Conservation (phyloP, 2,113 vertebrate species). For the Sinocyclocheilus grahami region DNA sequence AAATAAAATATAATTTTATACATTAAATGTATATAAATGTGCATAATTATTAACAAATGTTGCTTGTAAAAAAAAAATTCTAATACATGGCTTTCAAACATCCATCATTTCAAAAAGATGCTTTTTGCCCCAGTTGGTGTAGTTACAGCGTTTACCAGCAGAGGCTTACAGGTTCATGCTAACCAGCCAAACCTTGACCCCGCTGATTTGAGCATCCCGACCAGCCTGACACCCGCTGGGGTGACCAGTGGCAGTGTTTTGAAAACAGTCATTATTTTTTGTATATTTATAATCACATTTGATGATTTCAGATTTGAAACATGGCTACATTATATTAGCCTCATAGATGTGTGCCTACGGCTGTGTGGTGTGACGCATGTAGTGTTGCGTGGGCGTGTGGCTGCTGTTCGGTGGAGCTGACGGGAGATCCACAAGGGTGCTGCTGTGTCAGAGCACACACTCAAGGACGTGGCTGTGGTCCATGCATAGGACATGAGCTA, state of each 20-base stretch:
- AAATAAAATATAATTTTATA: too few relatives aligned
- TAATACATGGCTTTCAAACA: not conserved
- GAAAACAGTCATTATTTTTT: not conserved
- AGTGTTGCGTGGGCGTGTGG: constrained; percentile 15
- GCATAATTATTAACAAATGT: not conserved
- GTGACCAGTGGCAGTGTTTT: not conserved
- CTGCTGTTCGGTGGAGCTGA: not conserved
- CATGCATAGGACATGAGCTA: constrained; percentile 9
- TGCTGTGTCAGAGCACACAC: not conserved
- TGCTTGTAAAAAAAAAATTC: not conserved
- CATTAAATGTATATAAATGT: not conserved
- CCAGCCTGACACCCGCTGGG: not conserved
- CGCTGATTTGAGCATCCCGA: not conserved
- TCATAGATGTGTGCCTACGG: not conserved
- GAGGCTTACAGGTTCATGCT: not conserved
- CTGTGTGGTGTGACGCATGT: constrained; percentile 2
- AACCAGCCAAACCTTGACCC: not conserved
- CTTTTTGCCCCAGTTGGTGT: not conserved
- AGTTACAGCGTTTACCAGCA: not conserved
- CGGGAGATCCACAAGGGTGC: constrained; percentile 30
- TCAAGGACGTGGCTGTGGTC: constrained; percentile 33
- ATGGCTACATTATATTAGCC: not conserved
- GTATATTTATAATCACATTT: not conserved
- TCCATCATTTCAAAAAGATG: not conserved
- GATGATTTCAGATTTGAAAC: not conserved